Percentiles rank a stretch among this genome's conserved stretches.
These are phyloP conservation scores for Nycticebus coucang DNA, from an alignment of 2,113 vertebrate species.

Conservation along the genomic window DNA sequence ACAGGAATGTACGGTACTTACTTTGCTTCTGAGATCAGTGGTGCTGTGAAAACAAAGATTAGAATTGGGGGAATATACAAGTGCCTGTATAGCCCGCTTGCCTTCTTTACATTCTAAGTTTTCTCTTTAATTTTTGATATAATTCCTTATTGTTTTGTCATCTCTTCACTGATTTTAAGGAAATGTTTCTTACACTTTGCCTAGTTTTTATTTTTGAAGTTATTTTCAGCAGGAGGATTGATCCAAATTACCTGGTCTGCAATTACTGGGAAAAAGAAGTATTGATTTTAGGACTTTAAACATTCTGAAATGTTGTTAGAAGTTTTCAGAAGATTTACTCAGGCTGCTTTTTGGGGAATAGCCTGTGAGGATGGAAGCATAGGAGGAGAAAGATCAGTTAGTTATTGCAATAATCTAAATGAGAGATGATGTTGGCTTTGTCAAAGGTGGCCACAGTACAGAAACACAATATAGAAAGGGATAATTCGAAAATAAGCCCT, in stretches of 20 bases:
- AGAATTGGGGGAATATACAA: not conserved
- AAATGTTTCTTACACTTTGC: not conserved
- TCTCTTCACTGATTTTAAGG: not conserved
- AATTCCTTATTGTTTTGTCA: slow-evolving; percentile 31
- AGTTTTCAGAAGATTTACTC: not conserved
- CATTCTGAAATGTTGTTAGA: not conserved
- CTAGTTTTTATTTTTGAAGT: not conserved
- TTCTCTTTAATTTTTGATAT: not conserved
- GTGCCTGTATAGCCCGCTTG: not conserved
- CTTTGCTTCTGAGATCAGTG: not conserved
- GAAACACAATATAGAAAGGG: not conserved
- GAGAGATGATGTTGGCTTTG: not conserved
- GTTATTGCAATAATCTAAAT: not conserved
- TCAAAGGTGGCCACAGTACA: not conserved
- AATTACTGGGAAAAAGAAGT: not conserved
- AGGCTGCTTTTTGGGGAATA: not conserved
- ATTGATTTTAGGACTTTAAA: not conserved
- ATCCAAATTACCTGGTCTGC: not conserved
- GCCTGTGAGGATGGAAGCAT: not conserved
- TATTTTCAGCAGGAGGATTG: slow-evolving; percentile 2
- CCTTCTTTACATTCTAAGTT: not conserved
- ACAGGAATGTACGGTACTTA: too few relatives aligned
- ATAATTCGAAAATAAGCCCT: not conserved
- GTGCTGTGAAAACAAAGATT: not conserved
- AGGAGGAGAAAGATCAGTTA: not conserved